Evolutionary conservation across 2,888 invertebrate species (phyloP), one percentile per base, ranked within the genome.

Genomic region (Eubasilissa splendida): DNA sequence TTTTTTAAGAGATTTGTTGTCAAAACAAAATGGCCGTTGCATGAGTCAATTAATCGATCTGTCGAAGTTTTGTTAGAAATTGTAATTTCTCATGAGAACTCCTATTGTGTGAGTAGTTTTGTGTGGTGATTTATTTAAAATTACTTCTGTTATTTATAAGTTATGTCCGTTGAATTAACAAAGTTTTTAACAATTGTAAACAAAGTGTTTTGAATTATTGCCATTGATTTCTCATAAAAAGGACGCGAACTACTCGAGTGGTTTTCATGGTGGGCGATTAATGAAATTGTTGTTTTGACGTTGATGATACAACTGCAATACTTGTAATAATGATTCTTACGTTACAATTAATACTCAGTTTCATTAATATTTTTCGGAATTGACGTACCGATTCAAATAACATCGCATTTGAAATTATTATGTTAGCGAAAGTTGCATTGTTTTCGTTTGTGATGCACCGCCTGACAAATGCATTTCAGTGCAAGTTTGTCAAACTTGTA

Each of bases 21-120:
- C 84, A 84, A 83, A 84, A 84, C 84, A 84, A 84, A 81, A 84
- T 84, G 84, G 84, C 84, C 81, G 83, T 82, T 83, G 79, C 63
- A 76, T 83, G 79, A 83, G 81, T 80, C 76, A 81, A 83, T 76
- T 81, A 79, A 81, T 83, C 81, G 81, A 83, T 83, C 78, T 75
- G 77, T 75, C 53, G 66, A 78, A 80, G 59, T 82, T 77, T 76
- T 56, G 22, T 73, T 76, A 81, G 76, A 63, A 76, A 76, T 79
- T 52, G 81, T 68, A 73, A 65, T 75, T 76, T 79, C 76, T 56
- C 75, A 79, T 79, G 81, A 65, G 63, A 81, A 79, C 71, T 65
- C 68, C 66, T 54, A 79, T 76, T 76, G 59, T 76, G 81, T 81
- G 76, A 81, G 81, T 81, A 81, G 50, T 65, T 80, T 76, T 79